These are phyloP conservation scores for Australoheros facetus DNA, from an alignment of 2,797 vertebrate genomes.

Conservation along the genomic window DNA sequence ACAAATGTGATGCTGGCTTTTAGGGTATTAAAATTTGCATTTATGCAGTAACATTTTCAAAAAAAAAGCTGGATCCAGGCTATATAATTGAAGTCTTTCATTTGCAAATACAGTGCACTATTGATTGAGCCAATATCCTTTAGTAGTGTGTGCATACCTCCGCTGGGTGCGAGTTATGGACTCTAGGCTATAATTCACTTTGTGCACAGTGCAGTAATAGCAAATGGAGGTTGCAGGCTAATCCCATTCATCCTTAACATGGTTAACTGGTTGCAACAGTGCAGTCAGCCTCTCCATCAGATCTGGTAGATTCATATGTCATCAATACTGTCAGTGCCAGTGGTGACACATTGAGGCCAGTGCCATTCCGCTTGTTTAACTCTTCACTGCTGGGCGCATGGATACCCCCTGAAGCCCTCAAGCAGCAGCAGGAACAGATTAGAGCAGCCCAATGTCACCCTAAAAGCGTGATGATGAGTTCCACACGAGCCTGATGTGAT, in stretches of 20 bases:
- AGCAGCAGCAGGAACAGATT: slow-evolving; percentile 56
- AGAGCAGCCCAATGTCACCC: slow-evolving; percentile 49
- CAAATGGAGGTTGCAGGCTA: slow-evolving; percentile 42
- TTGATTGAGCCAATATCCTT: slow-evolving; percentile 9
- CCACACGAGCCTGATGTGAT: slow-evolving; percentile 42
- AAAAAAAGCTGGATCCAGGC: background rate
- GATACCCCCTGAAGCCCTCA: slow-evolving; percentile 49
- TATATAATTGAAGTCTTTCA: background rate
- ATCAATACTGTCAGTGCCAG: slow-evolving; percentile 54
- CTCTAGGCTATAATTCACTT: slow-evolving; percentile 35
- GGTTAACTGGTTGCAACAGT: slow-evolving; percentile 46
- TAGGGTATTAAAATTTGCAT: background rate
- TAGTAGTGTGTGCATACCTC: slow-evolving; percentile 9
- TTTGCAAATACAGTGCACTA: background rate
- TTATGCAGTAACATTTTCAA: background rate
- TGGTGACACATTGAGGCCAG: slow-evolving; percentile 74
- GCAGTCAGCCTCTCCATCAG: slow-evolving; percentile 38
- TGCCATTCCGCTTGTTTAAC: slow-evolving; percentile 41
- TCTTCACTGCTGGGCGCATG: slow-evolving; percentile 16
- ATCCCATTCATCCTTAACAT: slow-evolving; percentile 40
- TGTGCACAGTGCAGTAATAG: slow-evolving; percentile 31
- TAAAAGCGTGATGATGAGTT: slow-evolving; percentile 34
- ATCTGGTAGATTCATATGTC: slow-evolving; percentile 58
- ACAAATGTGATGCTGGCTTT: background rate
- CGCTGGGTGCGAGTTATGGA: slow-evolving; percentile 38